Base-by-base conservation (phyloP, 2,797 vertebrate genomes). In the Pseudochirops corinnae region DNA sequence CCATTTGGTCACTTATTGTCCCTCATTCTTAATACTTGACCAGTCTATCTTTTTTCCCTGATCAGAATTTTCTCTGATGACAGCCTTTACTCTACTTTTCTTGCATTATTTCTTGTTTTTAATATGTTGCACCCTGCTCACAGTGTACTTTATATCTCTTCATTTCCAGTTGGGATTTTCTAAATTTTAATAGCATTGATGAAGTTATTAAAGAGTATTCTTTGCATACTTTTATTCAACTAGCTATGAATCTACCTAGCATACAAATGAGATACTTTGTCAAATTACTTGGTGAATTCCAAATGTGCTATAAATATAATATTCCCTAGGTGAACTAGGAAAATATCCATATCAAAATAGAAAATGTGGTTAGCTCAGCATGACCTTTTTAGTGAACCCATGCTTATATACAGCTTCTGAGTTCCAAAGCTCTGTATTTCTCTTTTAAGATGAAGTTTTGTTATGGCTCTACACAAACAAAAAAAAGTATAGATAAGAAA, bases 391-490 rank as follows among this genome's bases (percentile, higher is more conserved):
- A 67, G 62, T n/a, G 29, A 62, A 33, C 29, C 29, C 33, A 67
- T 16, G 16, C 31, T 67, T 14, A 67, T 5, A 67, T n/a, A 67
- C 1, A 67, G 33, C 33, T 67, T 67, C 62, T 67, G 33, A 67
- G 14, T n/a, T 67, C 16, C 5, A n/a, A n/a, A n/a, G 33, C 24
- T n/a, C 33, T 10, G 1, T n/a, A 33, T n/a, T 13, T 31, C 6
- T 26, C 57, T 94, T 91, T 33, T 60, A 57, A 2, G 92, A 93
- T 90, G 14, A n/a, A 67, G 11, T 93, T 94, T 92, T 7, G 14
- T 90, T 95, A 94, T 62, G 82, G 94, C 82, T 93, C 16, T 96
- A 62, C 14, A 5, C 12, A 62, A 95, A 93, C 16, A 55, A 90
- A 96, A 92, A 82, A 24, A 56, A 4, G 56, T 67, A 0, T 60